Evolutionary conservation across 2,888 invertebrate genomes (phyloP).

Genomic region (Himalopsyche tibetana): DNA sequence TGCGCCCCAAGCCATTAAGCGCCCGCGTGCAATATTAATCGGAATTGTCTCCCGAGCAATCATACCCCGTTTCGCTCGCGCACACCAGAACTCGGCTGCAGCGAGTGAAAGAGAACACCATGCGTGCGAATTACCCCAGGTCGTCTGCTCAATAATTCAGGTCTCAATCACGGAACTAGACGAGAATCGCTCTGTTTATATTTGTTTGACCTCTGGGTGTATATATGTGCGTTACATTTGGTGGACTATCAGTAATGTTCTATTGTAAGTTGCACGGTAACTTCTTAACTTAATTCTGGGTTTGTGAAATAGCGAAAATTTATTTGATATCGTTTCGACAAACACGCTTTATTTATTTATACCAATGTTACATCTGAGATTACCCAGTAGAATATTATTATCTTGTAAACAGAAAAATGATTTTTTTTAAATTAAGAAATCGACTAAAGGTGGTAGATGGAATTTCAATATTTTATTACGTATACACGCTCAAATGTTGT

Average conservation of each 20-base stretch:
- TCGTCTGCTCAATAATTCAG: conserved; percentile 21
- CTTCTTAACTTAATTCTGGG: not conserved
- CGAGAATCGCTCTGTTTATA: conserved; percentile 34
- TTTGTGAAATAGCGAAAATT: not conserved
- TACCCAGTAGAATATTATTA: too few species aligned
- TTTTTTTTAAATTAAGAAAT: too few species aligned
- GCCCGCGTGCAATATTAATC: conserved; percentile 30
- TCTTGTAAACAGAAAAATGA: too few species aligned
- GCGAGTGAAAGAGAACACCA: conserved; percentile 13
- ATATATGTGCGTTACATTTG: not conserved
- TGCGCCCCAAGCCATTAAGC: conserved; percentile 30
- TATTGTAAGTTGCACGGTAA: not conserved
- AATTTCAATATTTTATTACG: too few species aligned
- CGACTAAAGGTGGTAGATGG: too few species aligned
- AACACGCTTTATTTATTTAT: too few species aligned
- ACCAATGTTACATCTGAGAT: too few species aligned
- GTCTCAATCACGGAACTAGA: conserved; percentile 34
- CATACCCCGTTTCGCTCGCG: not conserved
- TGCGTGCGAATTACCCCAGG: conserved; percentile 34
- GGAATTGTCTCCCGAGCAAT: conserved; percentile 30
- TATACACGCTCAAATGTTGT: too few species aligned
- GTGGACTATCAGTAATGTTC: not conserved
- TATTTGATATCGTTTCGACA: too few species aligned
- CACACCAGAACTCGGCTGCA: not conserved
- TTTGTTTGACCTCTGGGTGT: conserved; percentile 9